phyloP scores from a whole-genome alignment of 2,113 vertebrate genomes.

The Riparia riparia region DNA sequence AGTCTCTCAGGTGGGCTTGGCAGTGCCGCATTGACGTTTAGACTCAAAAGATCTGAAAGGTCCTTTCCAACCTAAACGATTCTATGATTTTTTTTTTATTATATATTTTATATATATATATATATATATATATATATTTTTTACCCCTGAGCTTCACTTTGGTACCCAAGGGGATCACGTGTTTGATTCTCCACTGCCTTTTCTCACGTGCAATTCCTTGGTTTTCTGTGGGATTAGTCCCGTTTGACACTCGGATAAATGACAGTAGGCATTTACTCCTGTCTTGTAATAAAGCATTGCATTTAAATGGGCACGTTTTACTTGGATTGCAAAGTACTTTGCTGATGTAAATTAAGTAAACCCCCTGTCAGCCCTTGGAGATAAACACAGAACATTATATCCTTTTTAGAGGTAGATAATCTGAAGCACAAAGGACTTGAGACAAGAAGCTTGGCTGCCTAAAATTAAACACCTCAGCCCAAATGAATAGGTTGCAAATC shows the following conservation, averaged over 20 bases:
- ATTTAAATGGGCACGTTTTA: not conserved
- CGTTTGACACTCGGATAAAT: not conserved
- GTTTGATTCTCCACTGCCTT: not conserved
- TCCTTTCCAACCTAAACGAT: not conserved
- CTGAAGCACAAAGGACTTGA: constrained; percentile 1
- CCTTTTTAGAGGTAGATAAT: constrained; percentile 6
- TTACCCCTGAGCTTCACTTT: not conserved
- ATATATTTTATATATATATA: no score
- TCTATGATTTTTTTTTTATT: not conserved
- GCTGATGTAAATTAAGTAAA: constrained; percentile 5
- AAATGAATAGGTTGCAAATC: not conserved
- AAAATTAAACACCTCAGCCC: constrained; percentile 9
- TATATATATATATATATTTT: no score
- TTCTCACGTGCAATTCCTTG: not conserved
- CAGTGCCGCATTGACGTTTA: not conserved
- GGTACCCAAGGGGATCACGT: accelerated
- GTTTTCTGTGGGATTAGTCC: not conserved
- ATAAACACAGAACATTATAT: not conserved
- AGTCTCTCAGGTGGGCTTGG: not conserved
- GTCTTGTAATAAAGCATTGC: not conserved
- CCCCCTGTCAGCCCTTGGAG: not conserved
- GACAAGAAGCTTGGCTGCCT: not conserved
- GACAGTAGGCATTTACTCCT: not conserved
- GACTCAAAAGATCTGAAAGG: not conserved
- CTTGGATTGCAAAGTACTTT: not conserved